Evolutionary conservation across 2,888 invertebrate species (phyloP).

Genomic region (Chalcosyrphus nemorum): DNA sequence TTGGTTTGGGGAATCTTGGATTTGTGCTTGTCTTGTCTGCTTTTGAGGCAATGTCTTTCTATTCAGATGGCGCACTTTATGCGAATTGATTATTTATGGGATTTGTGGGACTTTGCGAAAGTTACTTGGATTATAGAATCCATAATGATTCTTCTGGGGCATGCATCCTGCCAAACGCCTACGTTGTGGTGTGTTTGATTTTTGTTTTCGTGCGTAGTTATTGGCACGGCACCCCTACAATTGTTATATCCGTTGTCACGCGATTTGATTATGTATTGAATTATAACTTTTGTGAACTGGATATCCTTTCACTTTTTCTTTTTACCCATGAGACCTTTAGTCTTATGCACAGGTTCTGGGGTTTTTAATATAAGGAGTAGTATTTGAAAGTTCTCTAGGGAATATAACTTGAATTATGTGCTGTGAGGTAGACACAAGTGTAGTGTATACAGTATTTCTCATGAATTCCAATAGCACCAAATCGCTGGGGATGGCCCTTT

Average conservation of each 20-base stretch:
- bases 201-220: conserved; percentile 1
- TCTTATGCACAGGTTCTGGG: too few species aligned
- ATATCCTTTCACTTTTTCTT: too few species aligned
- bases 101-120: conserved; percentile 24
- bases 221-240: too few species aligned
- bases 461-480: too few species aligned
- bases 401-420: too few species aligned
- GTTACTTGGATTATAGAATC: conserved; percentile 12
- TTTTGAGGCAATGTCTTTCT: conserved; percentile 9
- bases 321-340: too few species aligned
- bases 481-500: too few species aligned
- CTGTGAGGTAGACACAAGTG: too few species aligned
- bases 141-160: background rate
- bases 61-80: conserved; percentile 11
- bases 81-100: conserved; percentile 37
- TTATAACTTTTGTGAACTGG: background rate
- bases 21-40: background rate
- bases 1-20: conserved; percentile 36
- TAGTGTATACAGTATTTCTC: too few species aligned
- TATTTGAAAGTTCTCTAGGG: too few species aligned
- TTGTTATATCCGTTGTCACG: too few species aligned
- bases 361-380: too few species aligned
- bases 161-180: background rate
- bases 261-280: background rate
- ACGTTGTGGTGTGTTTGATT: background rate